Conservation (phyloP, 2,888 invertebrate genomes). For the Augiades crinisus region DNA sequence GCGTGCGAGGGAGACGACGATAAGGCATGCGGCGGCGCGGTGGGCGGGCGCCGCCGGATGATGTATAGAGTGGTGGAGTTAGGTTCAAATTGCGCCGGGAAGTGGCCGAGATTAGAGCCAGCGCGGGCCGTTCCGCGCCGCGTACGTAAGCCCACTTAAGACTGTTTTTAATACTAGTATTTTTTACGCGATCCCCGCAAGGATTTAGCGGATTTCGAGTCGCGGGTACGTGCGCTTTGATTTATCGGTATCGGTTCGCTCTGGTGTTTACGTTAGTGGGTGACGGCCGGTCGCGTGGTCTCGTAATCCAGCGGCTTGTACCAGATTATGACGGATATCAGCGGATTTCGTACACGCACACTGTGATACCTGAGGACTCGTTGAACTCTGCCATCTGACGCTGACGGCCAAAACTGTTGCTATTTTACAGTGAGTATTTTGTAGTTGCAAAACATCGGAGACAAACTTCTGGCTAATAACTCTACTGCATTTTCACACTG, state of each 20-base stretch:
- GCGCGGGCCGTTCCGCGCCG: constrained; percentile 84
- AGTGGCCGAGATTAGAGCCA: constrained; percentile 87
- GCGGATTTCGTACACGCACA: constrained; percentile 67
- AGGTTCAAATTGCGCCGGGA: constrained; percentile 88
- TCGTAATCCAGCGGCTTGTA: constrained; percentile 74
- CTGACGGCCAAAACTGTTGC: constrained; percentile 35
- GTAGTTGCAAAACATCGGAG: neutral
- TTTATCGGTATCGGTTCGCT: constrained; percentile 79
- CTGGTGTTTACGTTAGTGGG: constrained; percentile 79
- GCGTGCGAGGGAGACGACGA: constrained; percentile 51
- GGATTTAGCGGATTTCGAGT: constrained; percentile 80
- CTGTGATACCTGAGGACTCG: constrained; percentile 49
- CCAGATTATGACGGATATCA: constrained; percentile 77
- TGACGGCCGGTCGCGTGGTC: constrained; percentile 67
- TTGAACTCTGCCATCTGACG: constrained; percentile 10
- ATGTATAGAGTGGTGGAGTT: constrained; percentile 89
- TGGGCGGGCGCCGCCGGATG: constrained; percentile 81
- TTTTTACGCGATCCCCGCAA: constrained; percentile 81
- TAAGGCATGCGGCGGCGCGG: constrained; percentile 62
- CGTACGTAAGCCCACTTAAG: constrained; percentile 86
- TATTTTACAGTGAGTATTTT: constrained; percentile 54
- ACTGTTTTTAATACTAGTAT: constrained; percentile 88
- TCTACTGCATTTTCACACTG: no score
- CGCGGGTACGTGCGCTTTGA: constrained; percentile 78
- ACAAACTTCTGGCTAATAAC: neutral